Percentiles rank a stretch among this genome's conserved stretches.
Evolutionary conservation across 2,888 invertebrate genomes (phyloP).

Genomic region (Eremobia ochroleuca): DNA sequence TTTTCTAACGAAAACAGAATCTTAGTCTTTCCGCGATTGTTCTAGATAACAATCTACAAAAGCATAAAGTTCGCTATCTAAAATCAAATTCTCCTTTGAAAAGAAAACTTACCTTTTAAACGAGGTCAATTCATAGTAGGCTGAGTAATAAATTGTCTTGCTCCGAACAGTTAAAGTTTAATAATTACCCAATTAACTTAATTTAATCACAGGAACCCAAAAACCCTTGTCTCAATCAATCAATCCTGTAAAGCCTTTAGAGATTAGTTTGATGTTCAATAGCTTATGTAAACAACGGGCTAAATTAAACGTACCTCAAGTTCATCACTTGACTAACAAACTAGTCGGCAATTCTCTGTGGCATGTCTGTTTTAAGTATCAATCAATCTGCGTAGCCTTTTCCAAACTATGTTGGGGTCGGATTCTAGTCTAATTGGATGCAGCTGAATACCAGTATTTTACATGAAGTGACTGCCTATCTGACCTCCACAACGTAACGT

Average conservation of each 20-base stretch:
- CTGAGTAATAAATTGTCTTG: slow-evolving; percentile 40
- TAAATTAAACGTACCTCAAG: slow-evolving; percentile 38
- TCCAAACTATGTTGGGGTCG: neutral
- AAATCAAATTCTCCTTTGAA: slow-evolving; percentile 41
- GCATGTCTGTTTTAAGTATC: neutral
- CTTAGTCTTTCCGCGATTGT: slow-evolving; percentile 37
- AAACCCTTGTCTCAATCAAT: slow-evolving; percentile 62
- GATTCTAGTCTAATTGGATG: neutral
- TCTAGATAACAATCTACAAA: slow-evolving; percentile 42
- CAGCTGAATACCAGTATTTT: neutral
- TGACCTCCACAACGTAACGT: neutral
- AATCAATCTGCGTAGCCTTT: neutral
- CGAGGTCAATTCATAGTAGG: slow-evolving; percentile 46
- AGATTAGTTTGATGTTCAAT: slow-evolving; percentile 55
- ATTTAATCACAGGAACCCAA: slow-evolving; percentile 51
- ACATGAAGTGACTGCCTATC: neutral
- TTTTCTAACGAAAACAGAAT: slow-evolving; percentile 46
- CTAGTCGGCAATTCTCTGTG: neutral
- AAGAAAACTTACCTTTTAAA: slow-evolving; percentile 49
- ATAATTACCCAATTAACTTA: slow-evolving; percentile 58
- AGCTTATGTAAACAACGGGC: slow-evolving; percentile 41
- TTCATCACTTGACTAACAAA: slow-evolving; percentile 9
- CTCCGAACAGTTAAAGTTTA: slow-evolving; percentile 51
- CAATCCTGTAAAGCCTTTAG: slow-evolving; percentile 50
- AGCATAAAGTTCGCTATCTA: slow-evolving; percentile 48